phyloP scores from a whole-genome alignment of 2,113 vertebrate species.

The Pyxicephalus adspersus region DNA sequence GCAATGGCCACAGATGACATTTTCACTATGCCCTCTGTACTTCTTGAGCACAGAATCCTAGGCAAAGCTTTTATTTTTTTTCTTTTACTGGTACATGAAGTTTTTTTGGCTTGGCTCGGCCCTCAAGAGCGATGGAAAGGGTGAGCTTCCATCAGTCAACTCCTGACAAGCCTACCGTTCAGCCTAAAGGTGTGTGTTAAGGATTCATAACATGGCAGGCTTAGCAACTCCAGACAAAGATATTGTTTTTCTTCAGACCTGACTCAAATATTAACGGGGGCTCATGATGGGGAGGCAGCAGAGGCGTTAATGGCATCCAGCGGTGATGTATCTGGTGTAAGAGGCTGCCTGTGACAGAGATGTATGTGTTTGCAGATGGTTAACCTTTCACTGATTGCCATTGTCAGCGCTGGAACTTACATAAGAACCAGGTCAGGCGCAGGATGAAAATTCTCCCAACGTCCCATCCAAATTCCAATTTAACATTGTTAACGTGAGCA shows the following conservation, averaged over 20 bases:
- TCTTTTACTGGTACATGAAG: neutral
- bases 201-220: conserved; percentile 45
- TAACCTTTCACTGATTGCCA: conserved; percentile 46
- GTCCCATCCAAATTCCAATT: neutral
- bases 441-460: neutral
- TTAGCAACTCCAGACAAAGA: conserved; percentile 6
- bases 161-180: conserved; percentile 16
- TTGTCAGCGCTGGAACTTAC: neutral
- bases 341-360: conserved; percentile 37
- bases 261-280: conserved; percentile 45
- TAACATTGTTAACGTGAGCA: neutral
- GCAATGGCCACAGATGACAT: too few species aligned
- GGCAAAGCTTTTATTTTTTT: too few species aligned
- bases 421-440: neutral
- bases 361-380: conserved; percentile 24
- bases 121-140: conserved; percentile 2
- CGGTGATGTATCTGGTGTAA: conserved; percentile 20
- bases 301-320: neutral
- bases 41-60: too few species aligned
- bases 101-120: neutral
- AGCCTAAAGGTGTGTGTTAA: conserved; percentile 38
- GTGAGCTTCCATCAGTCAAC: conserved; percentile 18
- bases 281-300: neutral
- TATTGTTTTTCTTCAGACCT: conserved; percentile 31
- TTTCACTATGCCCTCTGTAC: too few species aligned